A percentile compares a stretch with the other conserved stretches of the same genome.
These are phyloP conservation scores for Macaria liturata DNA, from an alignment of 2,888 invertebrate genomes.

Conservation along the genomic window DNA sequence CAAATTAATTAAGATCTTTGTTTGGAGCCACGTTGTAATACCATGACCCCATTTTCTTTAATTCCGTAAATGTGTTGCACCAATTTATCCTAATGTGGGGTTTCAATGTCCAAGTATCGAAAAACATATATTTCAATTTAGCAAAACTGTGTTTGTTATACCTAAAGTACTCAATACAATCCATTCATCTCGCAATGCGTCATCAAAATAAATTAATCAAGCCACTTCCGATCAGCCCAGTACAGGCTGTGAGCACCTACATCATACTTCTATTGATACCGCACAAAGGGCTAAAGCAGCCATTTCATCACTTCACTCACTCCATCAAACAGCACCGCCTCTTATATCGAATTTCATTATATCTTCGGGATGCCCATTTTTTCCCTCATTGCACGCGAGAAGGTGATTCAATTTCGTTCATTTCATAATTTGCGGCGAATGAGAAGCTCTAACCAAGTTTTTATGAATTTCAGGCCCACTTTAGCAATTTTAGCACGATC, in stretches of 20 bases:
- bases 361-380: constrained; percentile 24
- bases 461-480: constrained; percentile 11
- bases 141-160: no score
- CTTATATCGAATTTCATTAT: constrained; percentile 33
- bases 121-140: no score
- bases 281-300: constrained; percentile 19
- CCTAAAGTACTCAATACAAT: no score
- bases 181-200: background rate
- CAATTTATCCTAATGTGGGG: constrained; percentile 12
- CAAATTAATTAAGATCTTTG: constrained; percentile 14
- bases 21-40: constrained; percentile 4
- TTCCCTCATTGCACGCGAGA: constrained; percentile 23
- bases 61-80: constrained; percentile 11
- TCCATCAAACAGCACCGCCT: constrained; percentile 14
- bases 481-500: constrained; percentile 6
- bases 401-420: constrained; percentile 32
- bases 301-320: constrained; percentile 5
- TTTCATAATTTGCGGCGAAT: constrained; percentile 30
- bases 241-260: no score
- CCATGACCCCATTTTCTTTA: constrained; percentile 6
- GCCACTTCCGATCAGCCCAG: background rate
- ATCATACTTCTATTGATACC: constrained; percentile 14
- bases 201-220: constrained; percentile 11
- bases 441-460: constrained; percentile 12
- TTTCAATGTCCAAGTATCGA: no score